A percentile compares a stretch with the other conserved stretches of the same genome.
phyloP scores from a whole-genome alignment of 1,140 invertebrate species.

The Spodoptera frugiperda region DNA sequence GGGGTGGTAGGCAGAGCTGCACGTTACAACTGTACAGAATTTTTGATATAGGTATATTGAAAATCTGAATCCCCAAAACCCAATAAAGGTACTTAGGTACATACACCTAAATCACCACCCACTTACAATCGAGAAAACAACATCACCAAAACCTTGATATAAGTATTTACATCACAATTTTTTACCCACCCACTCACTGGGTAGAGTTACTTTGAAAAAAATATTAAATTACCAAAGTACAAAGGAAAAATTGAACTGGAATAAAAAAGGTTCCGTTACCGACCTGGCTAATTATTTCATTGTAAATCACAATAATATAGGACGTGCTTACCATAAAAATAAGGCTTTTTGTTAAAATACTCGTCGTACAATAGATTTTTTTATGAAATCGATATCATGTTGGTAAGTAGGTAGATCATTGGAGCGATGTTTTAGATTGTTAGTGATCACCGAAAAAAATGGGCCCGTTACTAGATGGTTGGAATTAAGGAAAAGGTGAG shows the following conservation, averaged over 20 bases:
- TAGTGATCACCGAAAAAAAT: constrained; percentile 13
- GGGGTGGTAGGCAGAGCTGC: no score
- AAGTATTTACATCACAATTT: constrained; percentile 32
- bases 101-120: constrained; percentile 8
- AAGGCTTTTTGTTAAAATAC: constrained; percentile 76
- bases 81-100: no score
- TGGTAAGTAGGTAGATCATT: constrained; percentile 62
- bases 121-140: constrained; percentile 13
- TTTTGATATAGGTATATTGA: no score
- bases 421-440: constrained; percentile 8
- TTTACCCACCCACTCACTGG: constrained; percentile 67
- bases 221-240: constrained; percentile 83
- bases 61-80: no score
- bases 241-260: constrained; percentile 72
- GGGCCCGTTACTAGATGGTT: not conserved
- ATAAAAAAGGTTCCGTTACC: constrained; percentile 78
- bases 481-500: constrained; percentile 4
- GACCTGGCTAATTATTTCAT: constrained; percentile 83
- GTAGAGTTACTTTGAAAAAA: constrained; percentile 78
- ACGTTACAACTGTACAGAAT: no score
- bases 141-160: constrained; percentile 15
- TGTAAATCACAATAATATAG: constrained; percentile 76
- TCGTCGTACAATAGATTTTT: constrained; percentile 76
- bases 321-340: constrained; percentile 80
- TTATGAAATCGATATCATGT: constrained; percentile 73